phyloP scores from a whole-genome alignment of 2,797 vertebrate genomes.

The Gymnothorax reevesii region DNA sequence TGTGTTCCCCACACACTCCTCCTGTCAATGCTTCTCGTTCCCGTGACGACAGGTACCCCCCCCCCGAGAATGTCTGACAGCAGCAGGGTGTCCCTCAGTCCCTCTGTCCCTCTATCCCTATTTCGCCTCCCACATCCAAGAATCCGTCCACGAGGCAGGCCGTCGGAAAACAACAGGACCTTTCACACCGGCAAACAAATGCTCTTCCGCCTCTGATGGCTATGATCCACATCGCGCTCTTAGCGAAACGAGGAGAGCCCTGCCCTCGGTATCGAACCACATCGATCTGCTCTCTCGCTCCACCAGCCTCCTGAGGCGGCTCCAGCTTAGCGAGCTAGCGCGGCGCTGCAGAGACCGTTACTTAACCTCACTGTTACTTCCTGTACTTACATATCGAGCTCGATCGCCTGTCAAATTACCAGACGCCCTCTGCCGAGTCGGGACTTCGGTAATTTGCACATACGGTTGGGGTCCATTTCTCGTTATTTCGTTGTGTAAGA shows the following conservation, averaged over 20 bases:
- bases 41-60: constrained; percentile 60
- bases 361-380: neutral
- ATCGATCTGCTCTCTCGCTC: neutral
- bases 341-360: neutral
- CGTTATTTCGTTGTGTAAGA: too few relatives aligned
- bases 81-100: constrained; percentile 27
- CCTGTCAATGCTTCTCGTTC: constrained; percentile 71
- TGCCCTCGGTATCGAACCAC: neutral
- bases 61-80: constrained; percentile 62
- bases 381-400: neutral
- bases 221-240: neutral
- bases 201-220: neutral
- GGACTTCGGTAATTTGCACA: too few relatives aligned
- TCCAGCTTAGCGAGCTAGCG: neutral
- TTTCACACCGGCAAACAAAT: neutral
- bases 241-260: too few relatives aligned
- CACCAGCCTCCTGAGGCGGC: neutral
- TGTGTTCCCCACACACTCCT: constrained; percentile 3
- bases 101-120: too few relatives aligned
- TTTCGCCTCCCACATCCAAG: too few relatives aligned
- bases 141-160: neutral
- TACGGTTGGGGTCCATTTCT: too few relatives aligned
- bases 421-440: too few relatives aligned
- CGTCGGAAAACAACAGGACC: neutral
- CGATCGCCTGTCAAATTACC: neutral